Evolutionary conservation across 1,140 invertebrate genomes (phyloP).

Genomic region (Agrypnia vestita): DNA sequence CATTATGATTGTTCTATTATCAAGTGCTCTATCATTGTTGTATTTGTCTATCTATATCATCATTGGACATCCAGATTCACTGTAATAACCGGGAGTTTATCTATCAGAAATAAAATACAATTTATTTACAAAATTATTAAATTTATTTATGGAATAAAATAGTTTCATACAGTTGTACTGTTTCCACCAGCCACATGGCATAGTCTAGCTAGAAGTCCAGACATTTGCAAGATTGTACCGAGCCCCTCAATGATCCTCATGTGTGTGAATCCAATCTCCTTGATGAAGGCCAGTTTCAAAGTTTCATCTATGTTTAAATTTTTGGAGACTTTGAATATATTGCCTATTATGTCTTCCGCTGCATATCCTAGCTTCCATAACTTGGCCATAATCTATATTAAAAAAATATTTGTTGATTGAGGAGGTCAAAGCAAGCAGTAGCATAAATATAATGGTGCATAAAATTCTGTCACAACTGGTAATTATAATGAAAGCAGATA

Average conservation of each 20-base stretch:
- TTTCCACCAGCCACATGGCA: constrained; percentile 72
- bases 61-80: too few relatives aligned
- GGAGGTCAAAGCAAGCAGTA: too few relatives aligned
- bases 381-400: constrained; percentile 82
- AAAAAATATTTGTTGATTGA: too few relatives aligned
- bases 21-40: too few relatives aligned
- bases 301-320: constrained; percentile 86
- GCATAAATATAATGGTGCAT: too few relatives aligned
- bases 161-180: neutral
- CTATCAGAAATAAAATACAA: neutral
- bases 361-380: constrained; percentile 96
- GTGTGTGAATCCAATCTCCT: constrained; percentile 95
- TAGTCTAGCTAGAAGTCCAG: constrained; percentile 88
- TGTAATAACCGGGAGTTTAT: too few relatives aligned
- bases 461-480: too few relatives aligned
- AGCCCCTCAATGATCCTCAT: constrained; percentile 93
- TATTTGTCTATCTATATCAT: too few relatives aligned
- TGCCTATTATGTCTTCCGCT: constrained; percentile 95
- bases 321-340: constrained; percentile 95
- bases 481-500: too few relatives aligned
- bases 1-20: too few relatives aligned
- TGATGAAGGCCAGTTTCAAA: constrained; percentile 90
- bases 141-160: neutral
- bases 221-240: constrained; percentile 90
- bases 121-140: constrained; percentile 2